phyloP scores from a whole-genome alignment of 2,888 invertebrate species.

The Entomobrya proxima region DNA sequence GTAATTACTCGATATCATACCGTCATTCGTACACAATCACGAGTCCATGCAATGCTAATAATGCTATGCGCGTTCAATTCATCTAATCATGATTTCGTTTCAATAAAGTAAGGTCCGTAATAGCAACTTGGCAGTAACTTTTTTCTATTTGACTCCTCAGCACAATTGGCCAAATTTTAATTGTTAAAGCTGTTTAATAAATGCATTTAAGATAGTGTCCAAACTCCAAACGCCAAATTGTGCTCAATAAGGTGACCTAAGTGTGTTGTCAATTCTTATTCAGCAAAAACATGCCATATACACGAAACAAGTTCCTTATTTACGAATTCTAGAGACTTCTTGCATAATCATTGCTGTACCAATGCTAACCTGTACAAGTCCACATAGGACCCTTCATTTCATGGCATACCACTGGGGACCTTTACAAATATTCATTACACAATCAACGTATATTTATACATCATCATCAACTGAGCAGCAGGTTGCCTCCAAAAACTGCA shows the following conservation, averaged over 20 bases:
- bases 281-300: constrained; percentile 2
- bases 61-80: background rate
- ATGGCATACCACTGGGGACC: background rate
- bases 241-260: background rate
- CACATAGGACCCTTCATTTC: background rate
- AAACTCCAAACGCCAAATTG: background rate
- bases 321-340: constrained; percentile 20
- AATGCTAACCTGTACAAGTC: background rate
- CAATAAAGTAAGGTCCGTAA: background rate
- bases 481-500: background rate
- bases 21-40: too few species aligned
- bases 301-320: constrained; percentile 49
- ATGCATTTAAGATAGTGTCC: background rate
- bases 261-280: background rate
- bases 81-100: too few species aligned
- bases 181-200: background rate
- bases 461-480: background rate
- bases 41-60: background rate
- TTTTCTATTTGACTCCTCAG: background rate
- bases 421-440: background rate
- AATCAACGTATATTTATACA: background rate
- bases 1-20: background rate
- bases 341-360: constrained; percentile 42
- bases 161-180: background rate
- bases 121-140: background rate